Evolutionary conservation across 2,797 vertebrate species (phyloP).

Genomic region (Brachyrhaphis roseni): DNA sequence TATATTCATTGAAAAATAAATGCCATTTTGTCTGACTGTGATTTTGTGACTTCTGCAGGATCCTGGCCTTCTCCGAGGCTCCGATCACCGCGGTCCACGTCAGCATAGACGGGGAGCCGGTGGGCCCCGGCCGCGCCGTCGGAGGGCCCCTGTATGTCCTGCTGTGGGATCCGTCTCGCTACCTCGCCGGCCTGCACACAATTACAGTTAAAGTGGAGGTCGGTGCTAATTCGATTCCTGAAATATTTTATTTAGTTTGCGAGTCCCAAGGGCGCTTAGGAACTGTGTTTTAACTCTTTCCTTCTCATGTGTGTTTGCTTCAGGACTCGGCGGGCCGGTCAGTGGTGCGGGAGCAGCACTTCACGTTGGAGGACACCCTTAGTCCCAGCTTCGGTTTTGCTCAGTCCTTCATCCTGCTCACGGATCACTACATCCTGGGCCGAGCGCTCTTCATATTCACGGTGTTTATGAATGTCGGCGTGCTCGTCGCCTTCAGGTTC

Average conservation of each 20-base stretch:
- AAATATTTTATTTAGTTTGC: not conserved
- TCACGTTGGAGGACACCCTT: slow-evolving; percentile 86
- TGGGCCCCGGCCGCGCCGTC: slow-evolving; percentile 83
- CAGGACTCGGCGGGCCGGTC: slow-evolving; percentile 89
- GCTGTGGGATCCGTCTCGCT: slow-evolving; percentile 88
- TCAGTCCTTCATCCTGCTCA: slow-evolving; percentile 93
- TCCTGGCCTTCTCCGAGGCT: slow-evolving; percentile 93
- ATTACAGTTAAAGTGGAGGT: slow-evolving; percentile 91
- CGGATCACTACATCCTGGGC: slow-evolving; percentile 88
- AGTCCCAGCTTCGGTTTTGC: slow-evolving; percentile 86
- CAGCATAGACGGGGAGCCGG: slow-evolving; percentile 81
- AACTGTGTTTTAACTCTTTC: not conserved
- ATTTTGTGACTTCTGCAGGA: slow-evolving; percentile 68
- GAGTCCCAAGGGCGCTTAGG: not conserved
- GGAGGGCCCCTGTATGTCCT: slow-evolving; percentile 90
- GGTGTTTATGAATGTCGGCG: slow-evolving; percentile 82
- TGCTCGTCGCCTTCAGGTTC: slow-evolving; percentile 87
- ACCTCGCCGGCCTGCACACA: slow-evolving; percentile 86
- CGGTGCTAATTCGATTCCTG: slow-evolving; percentile 2
- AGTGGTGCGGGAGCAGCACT: slow-evolving; percentile 81
- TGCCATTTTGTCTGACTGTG: not conserved
- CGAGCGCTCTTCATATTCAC: slow-evolving; percentile 82
- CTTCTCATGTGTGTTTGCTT: slow-evolving; percentile 5
- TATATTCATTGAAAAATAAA: no score
- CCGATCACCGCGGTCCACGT: slow-evolving; percentile 85